Evolutionary conservation across 2,888 invertebrate species (phyloP), one percentile per base, ranked within the genome.

Genomic region (Tridacna gigas): DNA sequence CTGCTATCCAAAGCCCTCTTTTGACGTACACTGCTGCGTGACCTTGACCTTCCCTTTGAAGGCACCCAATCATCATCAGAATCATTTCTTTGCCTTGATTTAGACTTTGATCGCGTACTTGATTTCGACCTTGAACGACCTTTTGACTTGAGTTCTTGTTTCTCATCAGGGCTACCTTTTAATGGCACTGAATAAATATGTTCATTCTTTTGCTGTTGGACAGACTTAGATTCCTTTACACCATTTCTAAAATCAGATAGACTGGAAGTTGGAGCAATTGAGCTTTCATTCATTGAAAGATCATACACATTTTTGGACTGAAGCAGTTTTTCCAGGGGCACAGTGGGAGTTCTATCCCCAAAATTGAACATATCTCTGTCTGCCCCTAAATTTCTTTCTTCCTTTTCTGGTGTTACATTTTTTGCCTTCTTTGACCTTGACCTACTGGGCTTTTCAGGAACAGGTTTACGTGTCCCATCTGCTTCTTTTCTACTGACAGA

Each of bases 401-500:
- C 86, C 79, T 89, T 86, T 60, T 89, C 89, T 12, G 86, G 84
- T 12, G 89, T 84, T 37, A 89, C 79, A 74, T 88, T 89, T 60
- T 75, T 77, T 66, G 86, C 90, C 61, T 90, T 89, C 47, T 91
- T 90, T 18, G 91, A 87, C 18, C 89, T 85, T 71, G 88, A 90
- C 25, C 83, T 86, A 20, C 89, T 86, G 13, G 86, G 67, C 73
- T 91, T 89, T 26, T 88, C 82, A 22, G 91, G 91, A 15, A 91
- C 88, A 47, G 88, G 88, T 79, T 91, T 91, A 26, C 93, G 86
- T 20, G 88, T 86, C 13, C 92, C 93, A 87, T 92, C 91, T 3
- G 85, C 80, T 22, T 91, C 89, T 67, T 91, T 93, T 61, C 93
- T 86, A 12, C 88, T 82, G 7, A 90, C 91, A 69, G 90, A 85